Percentiles rank a stretch among this genome's conserved stretches.
Conservation (phyloP, 2,113 vertebrate genomes). For the Centropristis striata region DNA sequence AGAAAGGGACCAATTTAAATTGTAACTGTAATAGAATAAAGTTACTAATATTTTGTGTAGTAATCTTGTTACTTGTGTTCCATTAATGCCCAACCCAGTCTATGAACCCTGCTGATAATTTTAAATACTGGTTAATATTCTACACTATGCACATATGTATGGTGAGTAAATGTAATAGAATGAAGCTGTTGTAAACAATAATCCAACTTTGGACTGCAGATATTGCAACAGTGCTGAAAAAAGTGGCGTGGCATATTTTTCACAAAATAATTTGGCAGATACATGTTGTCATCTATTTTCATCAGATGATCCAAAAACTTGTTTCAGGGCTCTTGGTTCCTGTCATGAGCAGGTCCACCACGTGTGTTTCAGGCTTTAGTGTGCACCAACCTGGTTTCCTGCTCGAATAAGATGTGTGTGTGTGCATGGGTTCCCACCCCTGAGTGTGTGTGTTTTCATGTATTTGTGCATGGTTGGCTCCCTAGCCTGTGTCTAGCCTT, state of each 20-base stretch:
- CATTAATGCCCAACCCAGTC: too few species aligned
- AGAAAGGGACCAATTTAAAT: too few species aligned
- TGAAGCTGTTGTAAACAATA: neutral
- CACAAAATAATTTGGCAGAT: neutral
- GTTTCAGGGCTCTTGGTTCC: slow-evolving; percentile 19
- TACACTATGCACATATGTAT: too few species aligned
- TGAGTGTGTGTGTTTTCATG: slow-evolving; percentile 30
- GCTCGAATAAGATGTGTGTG: slow-evolving; percentile 48
- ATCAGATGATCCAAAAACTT: neutral
- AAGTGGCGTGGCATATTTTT: neutral
- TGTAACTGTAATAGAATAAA: too few species aligned
- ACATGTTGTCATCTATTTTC: neutral
- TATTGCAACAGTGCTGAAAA: neutral
- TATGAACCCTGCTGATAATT: too few species aligned
- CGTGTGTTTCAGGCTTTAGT: slow-evolving; percentile 14
- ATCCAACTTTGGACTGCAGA: neutral
- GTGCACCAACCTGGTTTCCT: slow-evolving; percentile 41
- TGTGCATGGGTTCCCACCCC: slow-evolving; percentile 18
- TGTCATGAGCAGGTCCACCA: slow-evolving; percentile 7
- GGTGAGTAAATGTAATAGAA: neutral
- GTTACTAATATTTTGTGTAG: too few species aligned
- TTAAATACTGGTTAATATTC: neutral
- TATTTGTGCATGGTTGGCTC: slow-evolving; percentile 76
- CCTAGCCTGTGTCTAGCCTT: slow-evolving; percentile 81
- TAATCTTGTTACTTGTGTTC: too few species aligned